Percentiles rank a stretch among this genome's conserved stretches.
These are phyloP conservation scores for Syrrhaptes paradoxus DNA, from an alignment of 2,113 vertebrate genomes.

Conservation along the genomic window DNA sequence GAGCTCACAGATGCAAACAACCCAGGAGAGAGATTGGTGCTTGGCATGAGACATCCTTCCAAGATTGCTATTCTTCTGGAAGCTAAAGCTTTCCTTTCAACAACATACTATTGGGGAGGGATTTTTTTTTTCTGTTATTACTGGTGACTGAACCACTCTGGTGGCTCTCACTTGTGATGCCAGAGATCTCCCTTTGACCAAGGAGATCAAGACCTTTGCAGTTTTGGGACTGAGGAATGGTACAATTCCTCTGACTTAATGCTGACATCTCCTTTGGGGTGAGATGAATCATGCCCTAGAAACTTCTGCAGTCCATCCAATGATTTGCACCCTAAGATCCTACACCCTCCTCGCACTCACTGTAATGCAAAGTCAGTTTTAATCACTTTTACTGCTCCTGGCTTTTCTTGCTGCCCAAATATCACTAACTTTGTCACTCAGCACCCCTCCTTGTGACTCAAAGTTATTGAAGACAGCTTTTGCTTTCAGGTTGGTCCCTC, in stretches of 20 bases:
- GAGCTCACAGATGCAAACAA: background rate
- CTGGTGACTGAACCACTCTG: background rate
- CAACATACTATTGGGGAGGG: rapidly evolving
- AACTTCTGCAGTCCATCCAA: background rate
- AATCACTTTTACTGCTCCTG: background rate
- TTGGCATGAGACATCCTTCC: background rate
- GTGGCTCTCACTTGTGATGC: background rate
- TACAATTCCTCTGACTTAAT: background rate
- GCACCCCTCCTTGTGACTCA: background rate
- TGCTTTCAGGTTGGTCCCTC: background rate
- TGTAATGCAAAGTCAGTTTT: background rate
- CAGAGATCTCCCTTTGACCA: background rate
- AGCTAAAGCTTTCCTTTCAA: background rate
- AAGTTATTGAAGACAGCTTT: background rate
- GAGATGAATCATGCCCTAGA: background rate
- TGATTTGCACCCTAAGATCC: background rate
- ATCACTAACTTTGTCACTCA: background rate
- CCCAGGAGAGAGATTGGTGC: background rate
- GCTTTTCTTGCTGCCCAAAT: background rate
- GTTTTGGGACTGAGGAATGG: background rate
- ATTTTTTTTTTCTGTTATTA: background rate
- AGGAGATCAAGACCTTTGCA: background rate
- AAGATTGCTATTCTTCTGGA: background rate
- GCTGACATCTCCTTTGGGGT: background rate
- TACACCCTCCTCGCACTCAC: background rate